Evolutionary conservation across 2,888 invertebrate species (phyloP), one percentile per base, ranked within the genome.

Genomic region (Dolomedes plantarius): DNA sequence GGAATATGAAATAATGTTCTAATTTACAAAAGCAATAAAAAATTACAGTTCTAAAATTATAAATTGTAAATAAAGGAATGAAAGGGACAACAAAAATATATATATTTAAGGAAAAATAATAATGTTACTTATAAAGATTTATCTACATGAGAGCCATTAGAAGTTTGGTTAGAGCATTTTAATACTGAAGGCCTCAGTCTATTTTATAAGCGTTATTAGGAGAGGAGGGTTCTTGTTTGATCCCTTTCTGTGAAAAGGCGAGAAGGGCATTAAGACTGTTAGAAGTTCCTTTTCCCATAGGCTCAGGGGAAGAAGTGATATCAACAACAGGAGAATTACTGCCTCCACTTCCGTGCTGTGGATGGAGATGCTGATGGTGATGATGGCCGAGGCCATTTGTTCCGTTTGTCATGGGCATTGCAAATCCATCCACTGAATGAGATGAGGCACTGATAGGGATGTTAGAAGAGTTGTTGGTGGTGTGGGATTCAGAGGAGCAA

Each of bases 171-270:
- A 74, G 39, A 85, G 78, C 85, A 72, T 78, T 72, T 74, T 85
- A 85, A 85, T 85, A 85, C 85, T 85, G 85, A 85, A 85, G 69
- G 85, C 85, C 73, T 89, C 87, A 87, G 71, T 87, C 82, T 64
- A 87, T 87, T 78, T 82, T 87, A 64, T 81, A 82, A 74, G 76
- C 78, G 69, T 77, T 82, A 62, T 82, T 87, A 65, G 87, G 87
- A 65, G 81, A 82, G 64, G 79, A 75, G 74, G 86, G 86, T 76
- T 87, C 87, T 83, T 87, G 87, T 79, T 87, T 87, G 79, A 87
- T 83, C 68, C 87, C 87, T 79, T 87, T 87, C 72, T 87, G 87
- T 27, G 87, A 87, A 79, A 87, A 83, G 80, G 87, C 87, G 50
- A 87, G 87, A 41, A 87, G 80, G 72, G 87, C 87, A 67, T 87